These are phyloP conservation scores for Leptinotarsa texana DNA, from an alignment of 1,140 invertebrate species.

Conservation along the genomic window DNA sequence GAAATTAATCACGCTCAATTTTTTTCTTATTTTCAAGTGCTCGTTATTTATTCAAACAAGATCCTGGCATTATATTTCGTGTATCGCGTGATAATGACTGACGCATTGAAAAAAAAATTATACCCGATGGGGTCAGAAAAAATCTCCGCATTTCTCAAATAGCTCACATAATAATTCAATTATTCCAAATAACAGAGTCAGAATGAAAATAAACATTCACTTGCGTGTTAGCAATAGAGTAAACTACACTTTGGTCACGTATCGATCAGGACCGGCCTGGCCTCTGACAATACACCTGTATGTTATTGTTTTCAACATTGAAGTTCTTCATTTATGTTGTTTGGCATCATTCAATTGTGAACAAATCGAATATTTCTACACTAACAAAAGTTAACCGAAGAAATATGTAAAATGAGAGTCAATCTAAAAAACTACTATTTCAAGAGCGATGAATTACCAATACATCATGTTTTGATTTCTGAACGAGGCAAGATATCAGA, in stretches of 20 bases:
- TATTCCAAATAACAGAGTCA: conserved; percentile 20
- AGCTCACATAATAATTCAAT: conserved; percentile 24
- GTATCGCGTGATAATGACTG: conserved; percentile 22
- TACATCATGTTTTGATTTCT: no score
- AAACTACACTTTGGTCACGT: conserved; percentile 17
- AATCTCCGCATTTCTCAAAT: conserved; percentile 21
- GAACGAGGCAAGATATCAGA: no score
- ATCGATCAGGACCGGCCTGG: neutral
- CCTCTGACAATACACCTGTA: no score
- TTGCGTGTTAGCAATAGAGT: conserved; percentile 21
- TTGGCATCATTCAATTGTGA: no score
- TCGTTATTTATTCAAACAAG: conserved; percentile 12
- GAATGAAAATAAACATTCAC: conserved; percentile 23
- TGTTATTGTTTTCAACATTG: no score
- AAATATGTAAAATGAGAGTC: no score
- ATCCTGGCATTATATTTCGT: neutral
- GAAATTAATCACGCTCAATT: neutral
- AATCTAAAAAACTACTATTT: no score
- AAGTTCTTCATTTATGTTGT: no score
- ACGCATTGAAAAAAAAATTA: conserved; percentile 1
- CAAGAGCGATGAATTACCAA: no score
- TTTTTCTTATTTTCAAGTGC: neutral
- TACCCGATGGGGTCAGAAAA: conserved; percentile 1
- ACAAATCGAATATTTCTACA: no score
- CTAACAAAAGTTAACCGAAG: no score